Percentiles rank a stretch among this genome's conserved stretches.
Conservation (phyloP, 1,140 invertebrate species). For the Neomicropteryx cornuta region DNA sequence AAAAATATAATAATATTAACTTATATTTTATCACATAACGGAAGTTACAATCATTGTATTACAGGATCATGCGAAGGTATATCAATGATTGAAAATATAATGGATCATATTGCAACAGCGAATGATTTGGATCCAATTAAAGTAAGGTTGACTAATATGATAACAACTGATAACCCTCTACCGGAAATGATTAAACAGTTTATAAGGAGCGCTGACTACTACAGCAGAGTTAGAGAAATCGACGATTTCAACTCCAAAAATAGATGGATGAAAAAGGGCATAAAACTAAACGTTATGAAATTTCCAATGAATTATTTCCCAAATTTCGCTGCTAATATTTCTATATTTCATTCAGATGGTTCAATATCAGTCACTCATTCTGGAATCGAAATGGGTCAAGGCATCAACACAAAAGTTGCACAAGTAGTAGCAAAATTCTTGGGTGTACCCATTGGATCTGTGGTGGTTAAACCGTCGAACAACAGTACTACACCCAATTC, state of each 20-base stretch:
- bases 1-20: background rate
- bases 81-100: conserved; percentile 62
- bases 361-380: conserved; percentile 64
- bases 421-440: conserved; percentile 67
- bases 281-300: conserved; percentile 53
- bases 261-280: conserved; percentile 65
- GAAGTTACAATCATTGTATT: too few species aligned
- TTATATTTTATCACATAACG: background rate
- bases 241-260: conserved; percentile 54
- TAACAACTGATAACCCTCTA: conserved; percentile 27
- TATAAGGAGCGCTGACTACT: conserved; percentile 39
- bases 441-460: conserved; percentile 54
- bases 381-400: conserved; percentile 78
- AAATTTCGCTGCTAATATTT: conserved; percentile 50
- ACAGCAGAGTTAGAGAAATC: conserved; percentile 40
- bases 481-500: conserved; percentile 55
- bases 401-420: conserved; percentile 52
- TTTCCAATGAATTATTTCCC: conserved; percentile 46
- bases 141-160: conserved; percentile 53
- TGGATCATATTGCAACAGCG: conserved; percentile 68
- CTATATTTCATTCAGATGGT: conserved; percentile 63
- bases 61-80: conserved; percentile 50
- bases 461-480: conserved; percentile 56
- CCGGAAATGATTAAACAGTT: conserved; percentile 23
- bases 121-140: conserved; percentile 56